Evolutionary conservation across 1,140 invertebrate species (phyloP).

Genomic region (Diorhabda elongata): DNA sequence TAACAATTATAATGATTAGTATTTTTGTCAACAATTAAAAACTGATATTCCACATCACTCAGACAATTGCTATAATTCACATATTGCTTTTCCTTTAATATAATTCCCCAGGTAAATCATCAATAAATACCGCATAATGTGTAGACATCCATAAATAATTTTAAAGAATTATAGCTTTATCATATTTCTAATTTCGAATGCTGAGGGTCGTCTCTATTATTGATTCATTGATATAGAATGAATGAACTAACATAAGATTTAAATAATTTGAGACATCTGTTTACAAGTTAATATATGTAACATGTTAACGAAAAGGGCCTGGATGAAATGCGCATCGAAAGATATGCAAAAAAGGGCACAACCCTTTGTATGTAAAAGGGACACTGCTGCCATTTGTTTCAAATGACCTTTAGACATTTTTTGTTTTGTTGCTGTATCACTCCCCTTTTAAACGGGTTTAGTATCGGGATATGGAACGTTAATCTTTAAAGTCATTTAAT

Average conservation of each 20-base stretch:
- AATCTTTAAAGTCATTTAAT: background rate
- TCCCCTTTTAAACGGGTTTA: slow-evolving; percentile 4
- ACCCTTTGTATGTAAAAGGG: slow-evolving; percentile 24
- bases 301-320: slow-evolving; percentile 21
- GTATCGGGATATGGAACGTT: background rate
- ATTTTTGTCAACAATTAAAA: too few species aligned
- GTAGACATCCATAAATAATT: background rate
- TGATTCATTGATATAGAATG: slow-evolving; percentile 17
- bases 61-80: too few species aligned
- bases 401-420: slow-evolving; percentile 24
- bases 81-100: too few species aligned
- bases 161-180: slow-evolving; percentile 12
- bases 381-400: slow-evolving; percentile 30
- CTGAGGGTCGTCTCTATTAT: slow-evolving; percentile 9
- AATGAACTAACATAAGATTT: slow-evolving; percentile 25
- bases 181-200: slow-evolving; percentile 4
- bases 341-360: slow-evolving; percentile 30
- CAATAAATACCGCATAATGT: too few species aligned
- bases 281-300: slow-evolving; percentile 40
- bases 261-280: slow-evolving; percentile 41
- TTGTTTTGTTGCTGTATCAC: slow-evolving; percentile 7
- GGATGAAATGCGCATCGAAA: slow-evolving; percentile 38
- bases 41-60: too few species aligned
- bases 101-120: too few species aligned
- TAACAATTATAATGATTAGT: too few species aligned